Evolutionary conservation across 2,113 vertebrate genomes (phyloP).

Genomic region (Castor canadensis): DNA sequence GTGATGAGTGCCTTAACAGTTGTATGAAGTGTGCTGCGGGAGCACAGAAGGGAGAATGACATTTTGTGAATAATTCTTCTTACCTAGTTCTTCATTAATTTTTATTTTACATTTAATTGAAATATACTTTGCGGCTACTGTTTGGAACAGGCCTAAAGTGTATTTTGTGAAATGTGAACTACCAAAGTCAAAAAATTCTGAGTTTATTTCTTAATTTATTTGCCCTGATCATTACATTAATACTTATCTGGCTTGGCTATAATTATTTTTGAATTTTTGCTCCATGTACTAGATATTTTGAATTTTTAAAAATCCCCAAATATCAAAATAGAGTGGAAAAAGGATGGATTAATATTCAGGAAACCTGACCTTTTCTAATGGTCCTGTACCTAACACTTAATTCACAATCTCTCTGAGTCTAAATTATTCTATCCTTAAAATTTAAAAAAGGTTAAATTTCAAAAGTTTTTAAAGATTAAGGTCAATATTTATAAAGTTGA

Average conservation of each 20-base stretch:
- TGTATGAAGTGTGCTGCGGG: not conserved
- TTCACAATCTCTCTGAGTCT: not conserved
- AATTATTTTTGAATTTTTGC: not conserved
- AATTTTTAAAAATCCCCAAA: not conserved
- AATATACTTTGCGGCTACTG: not conserved
- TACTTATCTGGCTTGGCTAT: not conserved
- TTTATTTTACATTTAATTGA: conserved; percentile 37
- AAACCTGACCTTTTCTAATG: not conserved
- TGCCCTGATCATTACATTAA: not conserved
- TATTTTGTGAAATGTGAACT: not conserved
- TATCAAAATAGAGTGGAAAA: not conserved
- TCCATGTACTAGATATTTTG: not conserved
- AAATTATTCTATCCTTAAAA: not conserved
- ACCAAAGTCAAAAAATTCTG: not conserved
- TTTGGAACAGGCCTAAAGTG: not conserved
- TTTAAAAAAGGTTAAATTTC: not conserved
- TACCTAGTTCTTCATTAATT: conserved; percentile 2
- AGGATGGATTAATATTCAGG: not conserved
- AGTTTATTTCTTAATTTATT: not conserved
- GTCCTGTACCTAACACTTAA: not conserved
- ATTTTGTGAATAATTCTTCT: not conserved
- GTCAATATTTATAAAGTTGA: not conserved
- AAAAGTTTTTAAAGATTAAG: not conserved
- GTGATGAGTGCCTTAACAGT: not conserved
- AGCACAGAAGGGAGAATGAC: not conserved